Base-by-base conservation (phyloP, 2,113 vertebrate genomes). In the Phodopus roborovskii region DNA sequence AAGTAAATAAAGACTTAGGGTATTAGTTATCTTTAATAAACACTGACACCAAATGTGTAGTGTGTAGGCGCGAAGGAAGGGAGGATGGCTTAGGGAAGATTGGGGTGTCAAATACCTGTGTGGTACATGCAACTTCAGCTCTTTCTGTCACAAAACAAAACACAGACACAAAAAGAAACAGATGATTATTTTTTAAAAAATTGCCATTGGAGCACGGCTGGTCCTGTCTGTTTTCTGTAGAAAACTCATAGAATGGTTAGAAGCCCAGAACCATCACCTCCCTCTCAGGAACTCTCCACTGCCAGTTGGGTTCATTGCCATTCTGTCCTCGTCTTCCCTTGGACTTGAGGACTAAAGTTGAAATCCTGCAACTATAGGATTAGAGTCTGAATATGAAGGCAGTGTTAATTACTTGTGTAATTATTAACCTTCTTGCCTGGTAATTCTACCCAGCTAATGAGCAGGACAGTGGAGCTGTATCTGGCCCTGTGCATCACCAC, bases 21-120 rank as follows among this genome's bases (percentile, higher is more conserved):
- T 98, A 98, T 99, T 99, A 98, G 99, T 99, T 99, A 99, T 99
- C 99, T 99, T 99, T 99, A 99, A 99, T 99, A 99, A 99, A 99
- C 99, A 99, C 99, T 99, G 98, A 99, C 98, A 99, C 97, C 98
- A 98, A 98, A 98, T 98, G 98, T 98, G 98, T 99, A 96, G 91
- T 92, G 97, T 97, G 95, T 4, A 19, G 88, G 94, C n/a, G 0
- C 22, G 71, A 82, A 68, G 83, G 77, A 86, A 74, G 9, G 62
- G 62, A 9, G 10, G n/a, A 50, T 39, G 88, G 45, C 64, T 10
- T 13, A 70, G 50, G 64, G 39, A 82, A 88, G 92, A 73, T 28
- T 58, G 0, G 91, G 98, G 96, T 98, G 97, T 99, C 98, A 98
- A 98, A 99, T 98, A 89, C 98, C 97, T 97, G 74, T 88, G 86